Base-by-base conservation (phyloP, 2,888 invertebrate genomes). In the Amphipyra berbera region DNA sequence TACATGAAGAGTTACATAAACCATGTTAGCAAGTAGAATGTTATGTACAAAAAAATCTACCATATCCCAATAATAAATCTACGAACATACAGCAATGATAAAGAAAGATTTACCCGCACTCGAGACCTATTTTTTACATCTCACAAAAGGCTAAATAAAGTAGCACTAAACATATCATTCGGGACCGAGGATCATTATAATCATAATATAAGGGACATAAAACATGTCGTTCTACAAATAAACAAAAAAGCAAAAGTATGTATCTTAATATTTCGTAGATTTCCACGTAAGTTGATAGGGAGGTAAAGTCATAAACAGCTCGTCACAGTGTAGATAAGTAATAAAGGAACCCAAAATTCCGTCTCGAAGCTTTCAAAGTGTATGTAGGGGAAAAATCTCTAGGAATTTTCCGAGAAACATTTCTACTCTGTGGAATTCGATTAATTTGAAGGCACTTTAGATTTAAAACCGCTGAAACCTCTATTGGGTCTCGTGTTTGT, bases 391-490 rank as follows among this genome's bases (percentile, higher is more conserved):
- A 68, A 76, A 81, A 73, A 71, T 68, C 61, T 73, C 61, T 58
- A 76, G 60, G 71, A 68, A 78, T 81, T 74, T 68, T 60, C 50
- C 54, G 48, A 42, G 57, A 57, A 73, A 61, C 64, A 59, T 73
- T 75, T 76, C 64, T 63, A 61, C 69, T 41, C 59, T 0, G 12
- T 55, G 72, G 76, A 81, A 78, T 81, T 76, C 73, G 64, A 82
- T 81, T 79, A 81, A 79, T 76, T 74, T 73, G 62, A 71, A 57
- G 75, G 71, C 76, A 75, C 75, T 77, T 76, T 71, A 68, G 68
- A 69, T 68, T 72, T 68, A 50, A 64, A 73, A 60, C 69, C 67
- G 13, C 59, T 47, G 47, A 67, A 56, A 63, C 59, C 52, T 57
- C 47, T 61, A 67, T 68, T 46, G 60, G 57, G 38, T 50, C 33